A percentile compares a stretch with the other conserved stretches of the same genome.
Conservation (phyloP, 2,888 invertebrate genomes). For the Pantelozetes paolii region DNA sequence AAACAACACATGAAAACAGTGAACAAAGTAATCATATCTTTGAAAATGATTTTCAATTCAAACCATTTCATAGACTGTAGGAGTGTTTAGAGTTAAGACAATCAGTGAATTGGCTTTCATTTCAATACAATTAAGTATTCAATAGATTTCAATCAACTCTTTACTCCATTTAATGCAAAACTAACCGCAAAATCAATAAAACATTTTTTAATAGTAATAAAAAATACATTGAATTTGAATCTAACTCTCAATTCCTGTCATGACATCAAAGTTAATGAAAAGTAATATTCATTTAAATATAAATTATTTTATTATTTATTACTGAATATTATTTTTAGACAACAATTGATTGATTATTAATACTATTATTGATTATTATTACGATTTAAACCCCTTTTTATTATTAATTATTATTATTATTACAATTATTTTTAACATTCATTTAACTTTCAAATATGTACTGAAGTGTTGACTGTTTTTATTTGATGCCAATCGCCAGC, state of each 20-base stretch:
- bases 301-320: not conserved
- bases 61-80: not conserved
- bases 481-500: not conserved
- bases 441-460: constrained; percentile 1
- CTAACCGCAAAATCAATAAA: not conserved
- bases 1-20: not conserved
- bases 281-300: constrained; percentile 27
- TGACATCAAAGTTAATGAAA: constrained; percentile 12
- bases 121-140: not conserved
- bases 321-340: constrained; percentile 10
- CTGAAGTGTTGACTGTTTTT: not conserved
- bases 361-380: constrained; percentile 10
- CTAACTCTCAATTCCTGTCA: not conserved
- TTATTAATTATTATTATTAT: constrained; percentile 5
- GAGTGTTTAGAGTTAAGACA: not conserved
- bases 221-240: no score
- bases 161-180: not conserved
- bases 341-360: constrained; percentile 1
- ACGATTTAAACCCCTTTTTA: constrained; percentile 21
- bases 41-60: not conserved
- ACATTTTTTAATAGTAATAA: not conserved
- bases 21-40: constrained; percentile 29
- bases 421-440: not conserved
- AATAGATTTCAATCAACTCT: not conserved
- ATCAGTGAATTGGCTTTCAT: constrained; percentile 2